Evolutionary conservation across 2,888 invertebrate genomes (phyloP).

Genomic region (Caenorhabditis uteleia): DNA sequence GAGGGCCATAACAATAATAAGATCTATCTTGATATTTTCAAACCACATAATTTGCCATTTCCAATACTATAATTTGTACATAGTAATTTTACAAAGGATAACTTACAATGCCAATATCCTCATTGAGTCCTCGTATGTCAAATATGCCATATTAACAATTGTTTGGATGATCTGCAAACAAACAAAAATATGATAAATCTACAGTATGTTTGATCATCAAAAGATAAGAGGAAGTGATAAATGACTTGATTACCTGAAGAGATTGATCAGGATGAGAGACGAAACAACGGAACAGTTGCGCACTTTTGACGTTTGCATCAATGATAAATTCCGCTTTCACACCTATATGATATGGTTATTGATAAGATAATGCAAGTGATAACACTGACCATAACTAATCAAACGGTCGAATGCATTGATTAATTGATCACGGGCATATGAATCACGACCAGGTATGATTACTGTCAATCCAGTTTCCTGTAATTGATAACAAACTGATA

Average conservation of each 20-base stretch:
- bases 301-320: constrained; percentile 43
- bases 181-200: neutral
- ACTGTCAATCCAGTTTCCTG: constrained; percentile 20
- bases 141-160: constrained; percentile 43
- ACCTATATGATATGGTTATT: constrained; percentile 20
- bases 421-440: constrained; percentile 22
- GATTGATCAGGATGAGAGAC: constrained; percentile 36
- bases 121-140: constrained; percentile 58
- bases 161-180: constrained; percentile 44
- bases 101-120: constrained; percentile 51
- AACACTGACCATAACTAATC: constrained; percentile 9
- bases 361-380: neutral
- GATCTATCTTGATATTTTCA: neutral
- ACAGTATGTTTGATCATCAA: neutral
- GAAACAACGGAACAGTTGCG: constrained; percentile 44
- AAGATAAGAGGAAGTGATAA: neutral
- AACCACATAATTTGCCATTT: neutral
- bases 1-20: no score
- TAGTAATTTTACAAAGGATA: neutral
- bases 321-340: constrained; percentile 49
- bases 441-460: constrained; percentile 24
- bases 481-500: neutral
- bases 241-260: constrained; percentile 7
- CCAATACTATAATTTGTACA: no score
- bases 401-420: constrained; percentile 16